Conservation (phyloP, 2,888 invertebrate genomes). For the Caenorhabditis imperialis region DNA sequence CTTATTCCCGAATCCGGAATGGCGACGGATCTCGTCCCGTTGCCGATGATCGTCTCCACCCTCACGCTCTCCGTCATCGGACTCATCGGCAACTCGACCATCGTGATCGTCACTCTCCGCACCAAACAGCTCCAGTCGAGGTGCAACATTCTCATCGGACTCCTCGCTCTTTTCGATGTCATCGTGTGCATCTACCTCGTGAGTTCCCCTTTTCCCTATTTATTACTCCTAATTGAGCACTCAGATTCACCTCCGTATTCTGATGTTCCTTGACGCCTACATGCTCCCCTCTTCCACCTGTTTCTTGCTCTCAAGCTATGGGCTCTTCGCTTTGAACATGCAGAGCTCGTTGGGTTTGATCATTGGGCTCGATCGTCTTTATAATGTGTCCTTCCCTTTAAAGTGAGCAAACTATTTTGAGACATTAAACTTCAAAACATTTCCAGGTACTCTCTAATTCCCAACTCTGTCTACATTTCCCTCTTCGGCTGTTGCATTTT, state of each 20-base stretch:
- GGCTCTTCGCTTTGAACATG: slow-evolving; percentile 62
- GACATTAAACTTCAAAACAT: not conserved
- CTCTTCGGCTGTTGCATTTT: slow-evolving; percentile 26
- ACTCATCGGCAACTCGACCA: slow-evolving; percentile 53
- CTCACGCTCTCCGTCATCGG: slow-evolving; percentile 56
- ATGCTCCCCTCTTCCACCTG: slow-evolving; percentile 51
- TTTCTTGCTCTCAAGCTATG: slow-evolving; percentile 55
- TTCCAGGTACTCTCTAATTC: slow-evolving; percentile 52
- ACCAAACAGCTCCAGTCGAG: slow-evolving; percentile 53
- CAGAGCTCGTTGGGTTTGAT: slow-evolving; percentile 62
- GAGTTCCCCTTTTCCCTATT: not conserved
- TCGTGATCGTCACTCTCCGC: slow-evolving; percentile 52
- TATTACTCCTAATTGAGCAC: not conserved
- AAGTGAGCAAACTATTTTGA: slow-evolving; percentile 23
- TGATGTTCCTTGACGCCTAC: slow-evolving; percentile 55
- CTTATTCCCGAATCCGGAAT: not conserved
- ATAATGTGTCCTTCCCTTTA: slow-evolving; percentile 58
- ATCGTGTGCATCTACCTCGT: slow-evolving; percentile 63
- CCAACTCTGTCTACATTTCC: slow-evolving; percentile 31
- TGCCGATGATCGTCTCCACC: slow-evolving; percentile 58
- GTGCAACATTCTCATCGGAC: slow-evolving; percentile 59
- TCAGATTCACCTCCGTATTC: slow-evolving; percentile 59
- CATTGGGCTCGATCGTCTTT: slow-evolving; percentile 61
- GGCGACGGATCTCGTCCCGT: slow-evolving; percentile 54
- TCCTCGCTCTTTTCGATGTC: slow-evolving; percentile 53